Base-by-base conservation (phyloP, 2,888 invertebrate genomes). In the Agonopterix alstromeriana region DNA sequence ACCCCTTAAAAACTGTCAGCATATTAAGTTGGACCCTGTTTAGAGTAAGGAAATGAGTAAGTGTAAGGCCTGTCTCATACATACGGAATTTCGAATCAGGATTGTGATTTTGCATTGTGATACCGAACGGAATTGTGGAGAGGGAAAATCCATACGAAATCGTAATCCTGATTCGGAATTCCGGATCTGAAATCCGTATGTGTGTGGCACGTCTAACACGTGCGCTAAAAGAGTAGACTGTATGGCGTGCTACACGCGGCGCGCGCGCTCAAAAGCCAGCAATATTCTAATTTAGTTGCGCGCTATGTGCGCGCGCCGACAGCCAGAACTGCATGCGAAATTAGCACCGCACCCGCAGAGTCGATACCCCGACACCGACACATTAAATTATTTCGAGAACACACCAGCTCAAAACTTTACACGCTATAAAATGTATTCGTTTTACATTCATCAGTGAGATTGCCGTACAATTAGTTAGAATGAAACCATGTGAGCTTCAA, bases 341-440 rank as follows among this genome's bases (percentile, higher is more conserved):
- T 65, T 65, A 65, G 63, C 48, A n/a, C 40, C 41, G 38, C 47
- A 11, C 27, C 40, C 46, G 44, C 27, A 47, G 42, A 44, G 51
- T 42, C 50, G 45, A 36, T 45, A 63, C 65, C 60, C 55, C 60
- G 27, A 27, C 61, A 38, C 54, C 56, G 61, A 57, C 61, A 66
- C 65, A 70, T 69, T 63, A 69, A 69, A 72, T 72, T 79, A 79
- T 79, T 78, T 77, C 58, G 61, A 75, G 73, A 72, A 65, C 66
- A 50, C 78, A 76, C 70, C 54, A 58, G 53, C 54, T 53, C 58
- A 62, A 60, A 51, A 50, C 41, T 56, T 69, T 60, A 60, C 38
- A n/a, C n/a, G 38, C 38, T n/a, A n/a, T 38, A n/a, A n/a, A n/a
- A 2, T 3, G 10, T 38, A 38, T 38, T n/a, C 38, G 38, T 38